phyloP scores from a whole-genome alignment of 1,140 invertebrate genomes.

The Tetranychus cinnabarinus region DNA sequence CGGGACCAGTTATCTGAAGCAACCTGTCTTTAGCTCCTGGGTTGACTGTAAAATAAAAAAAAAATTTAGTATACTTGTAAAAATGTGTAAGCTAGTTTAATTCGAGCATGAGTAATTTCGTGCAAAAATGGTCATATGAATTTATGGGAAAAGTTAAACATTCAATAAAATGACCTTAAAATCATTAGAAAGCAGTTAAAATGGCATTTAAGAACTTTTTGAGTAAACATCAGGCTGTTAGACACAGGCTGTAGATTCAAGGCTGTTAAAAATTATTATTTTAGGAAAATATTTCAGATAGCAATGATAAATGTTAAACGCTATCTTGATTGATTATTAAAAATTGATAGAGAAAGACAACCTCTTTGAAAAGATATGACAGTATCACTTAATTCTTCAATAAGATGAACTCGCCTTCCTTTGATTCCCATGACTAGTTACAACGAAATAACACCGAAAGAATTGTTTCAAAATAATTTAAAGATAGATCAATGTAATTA shows the following conservation, averaged over 20 bases:
- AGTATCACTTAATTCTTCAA: constrained; percentile 87
- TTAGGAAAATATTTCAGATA: too few relatives aligned
- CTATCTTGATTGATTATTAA: background rate
- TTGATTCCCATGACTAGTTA: constrained; percentile 84
- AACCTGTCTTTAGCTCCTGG: constrained; percentile 71
- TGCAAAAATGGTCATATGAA: too few relatives aligned
- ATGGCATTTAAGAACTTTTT: too few relatives aligned
- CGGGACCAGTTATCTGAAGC: constrained; percentile 63
- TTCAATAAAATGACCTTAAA: too few relatives aligned
- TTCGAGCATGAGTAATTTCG: too few relatives aligned
- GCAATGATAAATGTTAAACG: too few relatives aligned
- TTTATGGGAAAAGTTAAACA: too few relatives aligned
- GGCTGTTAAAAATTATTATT: too few relatives aligned
- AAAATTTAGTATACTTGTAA: background rate
- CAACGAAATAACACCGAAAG: constrained; percentile 12
- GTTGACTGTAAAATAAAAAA: constrained; percentile 38
- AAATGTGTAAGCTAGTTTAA: background rate
- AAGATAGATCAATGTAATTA: background rate
- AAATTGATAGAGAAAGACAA: constrained; percentile 19
- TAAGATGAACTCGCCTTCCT: constrained; percentile 83
- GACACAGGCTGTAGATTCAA: too few relatives aligned
- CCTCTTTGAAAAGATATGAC: constrained; percentile 96
- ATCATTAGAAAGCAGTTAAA: too few relatives aligned
- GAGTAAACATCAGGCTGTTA: too few relatives aligned
- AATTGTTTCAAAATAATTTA: background rate